phyloP scores from a whole-genome alignment of 2,797 vertebrate species.

The Sarcoramphus papa region DNA sequence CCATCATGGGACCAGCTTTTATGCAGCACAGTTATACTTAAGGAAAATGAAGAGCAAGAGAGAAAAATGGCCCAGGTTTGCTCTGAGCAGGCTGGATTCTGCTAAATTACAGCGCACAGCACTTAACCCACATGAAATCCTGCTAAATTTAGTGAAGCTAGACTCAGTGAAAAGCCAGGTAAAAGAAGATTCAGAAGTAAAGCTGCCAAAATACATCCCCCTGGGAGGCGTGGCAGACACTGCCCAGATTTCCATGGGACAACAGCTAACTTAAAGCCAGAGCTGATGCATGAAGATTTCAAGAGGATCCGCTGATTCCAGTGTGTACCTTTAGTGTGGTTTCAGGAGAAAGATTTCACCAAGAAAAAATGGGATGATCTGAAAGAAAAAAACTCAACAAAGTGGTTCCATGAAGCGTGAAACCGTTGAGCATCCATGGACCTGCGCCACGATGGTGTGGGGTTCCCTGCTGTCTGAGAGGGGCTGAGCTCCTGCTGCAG shows the following conservation, averaged over 20 bases:
- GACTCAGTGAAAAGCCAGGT: background rate
- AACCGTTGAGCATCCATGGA: background rate
- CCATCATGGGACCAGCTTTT: background rate
- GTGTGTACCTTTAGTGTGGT: background rate
- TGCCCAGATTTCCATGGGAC: background rate
- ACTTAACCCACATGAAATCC: background rate
- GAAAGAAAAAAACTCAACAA: background rate
- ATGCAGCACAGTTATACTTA: background rate
- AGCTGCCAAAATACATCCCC: background rate
- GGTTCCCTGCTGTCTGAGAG: background rate
- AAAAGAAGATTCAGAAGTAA: background rate
- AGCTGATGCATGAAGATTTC: background rate
- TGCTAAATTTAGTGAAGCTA: background rate
- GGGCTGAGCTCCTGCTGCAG: background rate
- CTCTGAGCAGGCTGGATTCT: background rate
- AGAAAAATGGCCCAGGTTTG: background rate
- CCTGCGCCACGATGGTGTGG: fast-evolving
- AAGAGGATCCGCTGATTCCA: background rate
- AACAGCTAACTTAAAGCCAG: background rate
- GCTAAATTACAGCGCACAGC: background rate
- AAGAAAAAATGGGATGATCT: background rate
- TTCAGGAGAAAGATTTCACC: background rate
- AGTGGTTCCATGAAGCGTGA: background rate
- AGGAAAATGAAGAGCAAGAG: background rate
- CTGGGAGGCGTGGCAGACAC: background rate